Base-by-base conservation (phyloP, 2,113 vertebrate genomes). In the Syngnathus scovelli region DNA sequence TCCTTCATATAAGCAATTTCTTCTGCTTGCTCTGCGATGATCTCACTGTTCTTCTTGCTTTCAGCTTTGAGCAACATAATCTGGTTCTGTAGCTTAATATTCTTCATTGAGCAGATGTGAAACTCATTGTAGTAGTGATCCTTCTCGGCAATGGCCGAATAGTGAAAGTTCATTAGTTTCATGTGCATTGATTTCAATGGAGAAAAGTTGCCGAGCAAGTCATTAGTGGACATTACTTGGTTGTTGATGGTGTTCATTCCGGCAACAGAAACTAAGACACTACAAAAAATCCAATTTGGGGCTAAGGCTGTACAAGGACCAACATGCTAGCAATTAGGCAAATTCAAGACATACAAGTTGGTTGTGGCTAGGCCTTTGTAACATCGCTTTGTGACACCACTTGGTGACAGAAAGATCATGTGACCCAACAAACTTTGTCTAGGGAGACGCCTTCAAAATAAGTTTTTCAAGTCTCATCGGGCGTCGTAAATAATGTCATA, bases 111-210 rank as follows among this genome's bases (percentile, higher is more conserved):
- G 39, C 39, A 44, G 44, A 62, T 27, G 61, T 62, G 61, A 1
- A 62, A 43, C 41, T 62, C 61, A 2, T 62, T 62, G 61, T 62
- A 27, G 61, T 62, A 62, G 44, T 44, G 61, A 44, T 43, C 61
- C 21, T 62, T 62, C n/a, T 62, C 61, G 11, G 61, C 61, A 7
- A 62, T 62, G 21, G 61, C 41, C 12, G 61, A 62, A 62, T 62
- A 62, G 61, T 62, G 61, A 27, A 62, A 44, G n/a, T 62, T 62
- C 61, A 62, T 62, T 11, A 62, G 61, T 41, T 62, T 62, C 61
- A 62, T 62, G 12, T 62, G 61, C 61, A 62, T 44, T 44, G 61
- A 62, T 62, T 62, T 62, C 3, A 62, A 7, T 1, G 61, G 41
- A 8, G 61, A 62, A 62, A 62, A 62, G 21, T 23, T 44, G 21